phyloP scores from a whole-genome alignment of 2,888 invertebrate genomes.

The Noctuana brunneofusca region DNA sequence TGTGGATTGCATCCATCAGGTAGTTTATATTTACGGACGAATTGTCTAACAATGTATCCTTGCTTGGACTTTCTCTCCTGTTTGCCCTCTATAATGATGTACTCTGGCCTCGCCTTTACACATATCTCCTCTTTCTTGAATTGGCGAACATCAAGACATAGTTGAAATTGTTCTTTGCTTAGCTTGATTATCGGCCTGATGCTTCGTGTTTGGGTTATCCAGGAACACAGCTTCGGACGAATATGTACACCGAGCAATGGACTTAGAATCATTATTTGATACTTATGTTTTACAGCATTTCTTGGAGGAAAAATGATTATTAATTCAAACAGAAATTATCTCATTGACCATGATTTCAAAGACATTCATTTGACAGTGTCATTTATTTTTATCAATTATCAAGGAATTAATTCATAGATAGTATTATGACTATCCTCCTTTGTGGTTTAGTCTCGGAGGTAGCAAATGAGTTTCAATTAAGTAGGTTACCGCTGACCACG shows the following conservation, averaged over 20 bases:
- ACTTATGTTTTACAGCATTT: neutral
- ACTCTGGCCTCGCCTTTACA: constrained; percentile 64
- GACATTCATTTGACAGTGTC: constrained; percentile 30
- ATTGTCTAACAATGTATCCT: constrained; percentile 58
- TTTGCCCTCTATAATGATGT: constrained; percentile 67
- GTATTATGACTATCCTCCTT: constrained; percentile 4
- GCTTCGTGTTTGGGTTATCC: constrained; percentile 48
- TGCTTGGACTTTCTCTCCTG: constrained; percentile 60
- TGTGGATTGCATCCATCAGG: constrained; percentile 61
- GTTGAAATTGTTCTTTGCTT: constrained; percentile 60
- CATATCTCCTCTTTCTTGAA: constrained; percentile 64
- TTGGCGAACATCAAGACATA: constrained; percentile 60
- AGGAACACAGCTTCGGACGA: constrained; percentile 42
- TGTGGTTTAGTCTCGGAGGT: constrained; percentile 20
- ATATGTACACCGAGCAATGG: constrained; percentile 40
- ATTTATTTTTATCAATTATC: neutral
- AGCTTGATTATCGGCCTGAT: constrained; percentile 58
- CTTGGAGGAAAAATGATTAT: neutral
- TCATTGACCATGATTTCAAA: constrained; percentile 29
- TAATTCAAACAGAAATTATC: constrained; percentile 18
- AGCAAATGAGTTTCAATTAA: constrained; percentile 32
- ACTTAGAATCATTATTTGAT: constrained; percentile 43
- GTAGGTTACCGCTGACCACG: constrained; percentile 32
- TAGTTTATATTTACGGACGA: constrained; percentile 63
- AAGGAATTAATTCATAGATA: constrained; percentile 9